Conservation (phyloP, 2,888 invertebrate species). For the Chloroclysta siterata region DNA sequence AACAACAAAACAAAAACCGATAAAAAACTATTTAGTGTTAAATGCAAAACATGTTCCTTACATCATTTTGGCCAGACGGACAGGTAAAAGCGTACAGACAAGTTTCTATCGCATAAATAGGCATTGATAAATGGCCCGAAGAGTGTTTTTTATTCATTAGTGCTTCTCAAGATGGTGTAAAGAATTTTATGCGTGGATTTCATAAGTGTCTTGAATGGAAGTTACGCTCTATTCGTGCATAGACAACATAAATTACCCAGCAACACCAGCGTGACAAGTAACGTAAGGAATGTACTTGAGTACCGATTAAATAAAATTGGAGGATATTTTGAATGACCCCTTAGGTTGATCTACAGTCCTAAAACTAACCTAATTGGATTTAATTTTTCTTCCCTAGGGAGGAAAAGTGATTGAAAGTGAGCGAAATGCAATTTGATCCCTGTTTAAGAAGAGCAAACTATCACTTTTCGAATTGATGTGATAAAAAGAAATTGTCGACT, state of each 20-base stretch:
- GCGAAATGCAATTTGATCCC: no score
- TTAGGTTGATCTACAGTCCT: no score
- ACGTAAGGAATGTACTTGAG: slow-evolving; percentile 7
- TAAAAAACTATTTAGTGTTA: no score
- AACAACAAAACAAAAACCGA: no score
- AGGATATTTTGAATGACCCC: not conserved
- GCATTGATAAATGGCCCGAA: not conserved
- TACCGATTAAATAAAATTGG: not conserved
- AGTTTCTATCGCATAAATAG: slow-evolving; percentile 8
- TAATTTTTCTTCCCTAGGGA: no score
- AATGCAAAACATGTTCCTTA: not conserved
- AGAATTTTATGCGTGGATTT: slow-evolving; percentile 4
- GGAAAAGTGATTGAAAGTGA: no score
- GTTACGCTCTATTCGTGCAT: slow-evolving; percentile 14
- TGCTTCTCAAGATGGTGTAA: slow-evolving; percentile 10
- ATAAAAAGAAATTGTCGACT: no score
- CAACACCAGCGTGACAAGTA: slow-evolving; percentile 14
- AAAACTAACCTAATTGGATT: no score
- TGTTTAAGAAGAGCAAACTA: no score
- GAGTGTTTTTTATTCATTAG: slow-evolving; percentile 6
- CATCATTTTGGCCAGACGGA: slow-evolving; percentile 3
- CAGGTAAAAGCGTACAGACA: slow-evolving; percentile 4
- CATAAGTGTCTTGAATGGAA: slow-evolving; percentile 6
- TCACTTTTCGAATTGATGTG: no score
- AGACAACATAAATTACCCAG: slow-evolving; percentile 11